phyloP scores from a whole-genome alignment of 2,888 invertebrate genomes.

The Amphiduros pacificus region DNA sequence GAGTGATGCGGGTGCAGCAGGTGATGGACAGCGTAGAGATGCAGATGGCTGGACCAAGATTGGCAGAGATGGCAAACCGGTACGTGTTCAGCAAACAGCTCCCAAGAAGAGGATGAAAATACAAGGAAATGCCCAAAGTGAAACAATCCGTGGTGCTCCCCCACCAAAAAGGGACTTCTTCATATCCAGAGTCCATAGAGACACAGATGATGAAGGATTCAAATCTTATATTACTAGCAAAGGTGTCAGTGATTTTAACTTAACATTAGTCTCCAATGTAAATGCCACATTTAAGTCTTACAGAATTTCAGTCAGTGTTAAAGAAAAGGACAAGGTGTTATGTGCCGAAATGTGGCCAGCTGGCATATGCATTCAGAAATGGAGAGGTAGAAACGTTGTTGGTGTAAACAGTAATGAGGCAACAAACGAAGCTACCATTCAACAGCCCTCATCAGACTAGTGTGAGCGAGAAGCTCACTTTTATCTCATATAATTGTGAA shows the following conservation, averaged over 20 bases:
- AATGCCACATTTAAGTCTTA: not conserved
- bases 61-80: not conserved
- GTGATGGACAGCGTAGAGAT: not conserved
- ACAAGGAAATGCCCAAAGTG: not conserved
- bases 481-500: not conserved
- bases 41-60: not conserved
- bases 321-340: not conserved
- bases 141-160: not conserved
- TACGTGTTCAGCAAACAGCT: not conserved
- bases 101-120: not conserved
- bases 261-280: not conserved
- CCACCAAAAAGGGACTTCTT: not conserved
- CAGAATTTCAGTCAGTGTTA: not conserved
- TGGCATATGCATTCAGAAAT: not conserved
- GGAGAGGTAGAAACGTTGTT: not conserved
- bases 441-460: not conserved
- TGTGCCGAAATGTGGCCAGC: not conserved
- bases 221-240: not conserved
- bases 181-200: not conserved
- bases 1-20: not conserved
- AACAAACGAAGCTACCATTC: not conserved
- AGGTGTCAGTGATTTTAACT: not conserved
- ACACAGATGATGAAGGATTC: not conserved
- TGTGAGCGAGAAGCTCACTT: not conserved
- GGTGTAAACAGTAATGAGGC: not conserved